phyloP scores from a whole-genome alignment of 1,140 invertebrate species.

The Micrasema longulum region DNA sequence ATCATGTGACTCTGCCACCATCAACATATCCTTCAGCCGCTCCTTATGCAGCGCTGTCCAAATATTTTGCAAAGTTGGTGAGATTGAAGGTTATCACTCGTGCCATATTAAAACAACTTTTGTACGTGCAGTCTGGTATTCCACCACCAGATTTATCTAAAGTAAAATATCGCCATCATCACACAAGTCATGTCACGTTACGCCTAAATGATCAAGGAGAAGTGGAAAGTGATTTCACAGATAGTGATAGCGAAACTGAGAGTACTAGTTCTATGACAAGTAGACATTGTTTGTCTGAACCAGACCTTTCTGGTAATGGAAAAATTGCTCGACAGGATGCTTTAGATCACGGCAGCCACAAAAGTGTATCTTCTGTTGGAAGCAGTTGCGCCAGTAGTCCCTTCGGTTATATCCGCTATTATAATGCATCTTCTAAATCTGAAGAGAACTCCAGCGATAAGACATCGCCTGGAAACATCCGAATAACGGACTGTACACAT shows the following conservation, averaged over 20 bases:
- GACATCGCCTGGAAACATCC: constrained; percentile 4
- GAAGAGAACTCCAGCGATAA: constrained; percentile 33
- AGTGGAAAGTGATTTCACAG: constrained; percentile 65
- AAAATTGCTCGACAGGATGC: constrained; percentile 72
- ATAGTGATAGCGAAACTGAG: constrained; percentile 59
- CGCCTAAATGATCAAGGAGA: constrained; percentile 66
- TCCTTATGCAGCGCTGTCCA: constrained; percentile 78
- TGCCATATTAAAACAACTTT: constrained; percentile 78
- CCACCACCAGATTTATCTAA: constrained; percentile 67
- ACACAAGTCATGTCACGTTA: constrained; percentile 70
- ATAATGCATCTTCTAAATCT: constrained; percentile 62
- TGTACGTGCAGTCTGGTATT: constrained; percentile 72
- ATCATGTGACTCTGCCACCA: constrained; percentile 71
- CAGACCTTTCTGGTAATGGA: constrained; percentile 47
- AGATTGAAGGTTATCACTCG: constrained; percentile 77
- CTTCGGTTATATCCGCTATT: constrained; percentile 74
- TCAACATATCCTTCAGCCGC: constrained; percentile 74
- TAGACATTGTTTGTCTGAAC: constrained; percentile 41
- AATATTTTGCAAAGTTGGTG: constrained; percentile 79
- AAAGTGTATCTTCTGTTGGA: constrained; percentile 61
- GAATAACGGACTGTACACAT: constrained; percentile 61
- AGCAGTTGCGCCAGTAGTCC: constrained; percentile 71
- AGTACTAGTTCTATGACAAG: constrained; percentile 54
- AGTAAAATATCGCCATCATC: constrained; percentile 67
- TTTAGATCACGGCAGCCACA: constrained; percentile 63